Conservation (phyloP, 2,797 vertebrate genomes). For the Leontopithecus rosalia region DNA sequence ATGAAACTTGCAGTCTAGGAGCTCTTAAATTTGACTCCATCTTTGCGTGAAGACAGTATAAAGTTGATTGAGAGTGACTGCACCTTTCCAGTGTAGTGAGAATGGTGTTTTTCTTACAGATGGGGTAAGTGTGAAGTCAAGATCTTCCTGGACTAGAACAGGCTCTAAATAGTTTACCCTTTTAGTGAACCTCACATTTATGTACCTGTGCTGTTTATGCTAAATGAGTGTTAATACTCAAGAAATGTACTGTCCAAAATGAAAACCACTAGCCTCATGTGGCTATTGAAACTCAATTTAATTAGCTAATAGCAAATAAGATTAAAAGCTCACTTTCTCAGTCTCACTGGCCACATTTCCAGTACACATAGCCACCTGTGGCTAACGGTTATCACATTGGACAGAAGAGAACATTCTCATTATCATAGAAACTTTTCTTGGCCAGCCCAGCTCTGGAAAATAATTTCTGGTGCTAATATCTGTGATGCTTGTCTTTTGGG, state of each 20-base stretch:
- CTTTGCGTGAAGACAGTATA: background rate
- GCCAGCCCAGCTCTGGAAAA: background rate
- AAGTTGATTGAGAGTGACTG: background rate
- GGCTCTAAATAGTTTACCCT: background rate
- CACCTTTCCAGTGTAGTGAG: background rate
- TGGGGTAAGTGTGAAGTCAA: background rate
- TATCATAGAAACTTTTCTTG: background rate
- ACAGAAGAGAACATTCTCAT: background rate
- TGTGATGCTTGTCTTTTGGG: constrained; percentile 1
- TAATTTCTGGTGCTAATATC: background rate
- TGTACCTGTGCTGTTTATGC: background rate
- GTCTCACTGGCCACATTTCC: background rate
- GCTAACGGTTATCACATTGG: background rate
- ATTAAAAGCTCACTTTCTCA: background rate
- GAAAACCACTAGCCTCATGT: background rate
- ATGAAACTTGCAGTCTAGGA: background rate
- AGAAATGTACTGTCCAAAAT: background rate
- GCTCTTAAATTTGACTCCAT: background rate
- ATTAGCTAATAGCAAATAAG: background rate
- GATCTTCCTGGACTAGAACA: background rate
- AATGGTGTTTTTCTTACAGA: background rate
- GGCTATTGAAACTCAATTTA: background rate
- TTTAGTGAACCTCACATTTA: background rate
- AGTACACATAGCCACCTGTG: background rate
- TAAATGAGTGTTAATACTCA: background rate